Percentiles rank a stretch among this genome's conserved stretches.
Conservation (phyloP, 2,113 vertebrate genomes). For the Stictonetta naevosa region DNA sequence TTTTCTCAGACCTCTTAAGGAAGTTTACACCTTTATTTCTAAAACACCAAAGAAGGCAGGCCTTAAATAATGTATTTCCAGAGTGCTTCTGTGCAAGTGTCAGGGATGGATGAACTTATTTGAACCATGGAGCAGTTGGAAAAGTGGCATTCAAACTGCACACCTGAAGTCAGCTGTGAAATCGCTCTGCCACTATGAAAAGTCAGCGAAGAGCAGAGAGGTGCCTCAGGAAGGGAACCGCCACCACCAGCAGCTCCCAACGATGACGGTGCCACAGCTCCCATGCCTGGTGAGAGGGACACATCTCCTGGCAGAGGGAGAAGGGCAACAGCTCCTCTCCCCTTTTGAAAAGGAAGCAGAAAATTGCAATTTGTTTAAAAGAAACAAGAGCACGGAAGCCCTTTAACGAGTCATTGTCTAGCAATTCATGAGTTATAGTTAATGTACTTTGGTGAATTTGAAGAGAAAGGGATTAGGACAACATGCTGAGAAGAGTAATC, state of each 20-base stretch:
- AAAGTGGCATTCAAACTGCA: constrained; percentile 36
- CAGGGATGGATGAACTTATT: constrained; percentile 32
- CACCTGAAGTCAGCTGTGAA: constrained; percentile 40
- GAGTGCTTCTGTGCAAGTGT: constrained; percentile 11
- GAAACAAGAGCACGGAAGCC: not conserved
- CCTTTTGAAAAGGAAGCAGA: not conserved
- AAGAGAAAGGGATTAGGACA: not conserved
- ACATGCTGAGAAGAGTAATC: fast-evolving
- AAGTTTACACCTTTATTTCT: constrained; percentile 39
- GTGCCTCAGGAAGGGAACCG: not conserved
- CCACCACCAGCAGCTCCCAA: not conserved
- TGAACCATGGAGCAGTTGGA: not conserved
- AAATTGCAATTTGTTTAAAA: not conserved
- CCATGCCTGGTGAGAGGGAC: not conserved
- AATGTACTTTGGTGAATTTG: not conserved
- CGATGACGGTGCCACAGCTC: fast-evolving
- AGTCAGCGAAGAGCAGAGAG: not conserved
- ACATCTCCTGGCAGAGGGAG: not conserved
- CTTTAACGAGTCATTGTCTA: not conserved
- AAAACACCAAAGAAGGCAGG: not conserved
- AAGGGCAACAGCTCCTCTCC: not conserved
- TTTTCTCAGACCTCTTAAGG: not conserved
- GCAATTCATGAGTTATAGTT: not conserved
- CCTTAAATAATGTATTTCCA: constrained; percentile 66
- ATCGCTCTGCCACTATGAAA: not conserved